phyloP scores from a whole-genome alignment of 64 coral and sea anemone genomes.

The Acropora tenuis region DNA sequence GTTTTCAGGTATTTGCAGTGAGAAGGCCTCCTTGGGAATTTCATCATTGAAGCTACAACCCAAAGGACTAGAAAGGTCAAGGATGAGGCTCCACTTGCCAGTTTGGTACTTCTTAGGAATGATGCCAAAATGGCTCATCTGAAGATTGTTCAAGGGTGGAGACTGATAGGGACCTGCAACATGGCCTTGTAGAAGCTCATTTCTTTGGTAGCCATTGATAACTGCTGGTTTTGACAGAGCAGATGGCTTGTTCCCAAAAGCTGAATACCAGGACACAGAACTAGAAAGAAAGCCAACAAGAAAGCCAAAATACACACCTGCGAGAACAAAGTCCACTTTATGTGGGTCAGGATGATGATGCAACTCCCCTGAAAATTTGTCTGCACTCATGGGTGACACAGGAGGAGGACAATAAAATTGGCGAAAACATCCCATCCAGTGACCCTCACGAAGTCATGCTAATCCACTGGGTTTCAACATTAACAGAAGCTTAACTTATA shows the following conservation, averaged over 20 bases:
- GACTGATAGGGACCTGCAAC: no score
- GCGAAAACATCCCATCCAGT: neutral
- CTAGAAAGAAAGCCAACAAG: neutral
- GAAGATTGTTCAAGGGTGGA: no score
- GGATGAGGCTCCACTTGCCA: no score
- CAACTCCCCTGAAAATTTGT: neutral
- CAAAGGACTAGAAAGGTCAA: no score
- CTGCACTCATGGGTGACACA: neutral
- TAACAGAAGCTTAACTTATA: neutral
- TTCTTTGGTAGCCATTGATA: no score
- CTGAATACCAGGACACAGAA: neutral
- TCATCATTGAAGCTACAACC: no score
- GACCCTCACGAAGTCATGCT: neutral
- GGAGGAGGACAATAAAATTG: neutral
- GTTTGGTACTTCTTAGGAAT: no score
- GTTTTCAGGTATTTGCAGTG: no score
- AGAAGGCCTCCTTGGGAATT: no score
- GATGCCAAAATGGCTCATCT: no score
- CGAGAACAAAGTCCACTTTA: neutral
- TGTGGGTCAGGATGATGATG: neutral
- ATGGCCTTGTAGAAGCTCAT: no score
- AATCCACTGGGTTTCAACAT: neutral
- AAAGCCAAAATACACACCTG: neutral
- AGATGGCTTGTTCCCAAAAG: slow-evolving; percentile 2
- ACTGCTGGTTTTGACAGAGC: no score